Percentiles rank a stretch among this genome's conserved stretches.
Conservation (phyloP, 2,888 invertebrate genomes). For the Erebia palarica region DNA sequence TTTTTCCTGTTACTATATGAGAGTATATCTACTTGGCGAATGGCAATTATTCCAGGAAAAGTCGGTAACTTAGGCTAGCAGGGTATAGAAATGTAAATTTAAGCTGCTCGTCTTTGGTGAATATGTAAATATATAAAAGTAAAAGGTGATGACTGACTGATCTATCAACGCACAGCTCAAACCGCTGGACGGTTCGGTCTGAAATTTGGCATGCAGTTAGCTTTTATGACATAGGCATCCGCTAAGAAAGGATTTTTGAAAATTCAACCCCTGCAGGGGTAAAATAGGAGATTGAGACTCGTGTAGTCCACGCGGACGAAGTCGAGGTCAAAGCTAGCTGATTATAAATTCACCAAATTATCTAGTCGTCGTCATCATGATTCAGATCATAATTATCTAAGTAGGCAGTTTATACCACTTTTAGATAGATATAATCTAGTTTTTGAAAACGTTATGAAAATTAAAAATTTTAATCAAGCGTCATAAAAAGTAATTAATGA, state of each 20-base stretch:
- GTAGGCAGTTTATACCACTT: background rate
- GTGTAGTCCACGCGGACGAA: too few relatives aligned
- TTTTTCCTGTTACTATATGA: slow-evolving; percentile 15
- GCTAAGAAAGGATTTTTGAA: too few relatives aligned
- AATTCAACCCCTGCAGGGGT: too few relatives aligned
- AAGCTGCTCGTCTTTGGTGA: background rate
- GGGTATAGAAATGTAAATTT: background rate
- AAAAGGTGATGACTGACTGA: too few relatives aligned
- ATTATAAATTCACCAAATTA: background rate
- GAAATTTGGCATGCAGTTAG: background rate
- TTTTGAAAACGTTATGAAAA: slow-evolving; percentile 1
- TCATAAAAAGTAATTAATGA: slow-evolving; percentile 7
- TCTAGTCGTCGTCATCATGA: background rate
- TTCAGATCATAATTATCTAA: too few relatives aligned
- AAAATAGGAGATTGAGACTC: too few relatives aligned
- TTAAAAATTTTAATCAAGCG: slow-evolving; percentile 5
- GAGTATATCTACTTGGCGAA: too few relatives aligned
- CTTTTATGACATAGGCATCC: too few relatives aligned
- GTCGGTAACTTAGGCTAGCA: background rate
- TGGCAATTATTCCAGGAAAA: too few relatives aligned
- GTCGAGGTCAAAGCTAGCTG: background rate
- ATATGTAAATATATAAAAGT: too few relatives aligned
- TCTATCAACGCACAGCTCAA: too few relatives aligned
- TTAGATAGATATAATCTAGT: background rate
- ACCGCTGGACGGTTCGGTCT: background rate